Percentiles rank a stretch among this genome's conserved stretches.
phyloP scores from a whole-genome alignment of 2,888 invertebrate species.

The Cheilosia vernalis region DNA sequence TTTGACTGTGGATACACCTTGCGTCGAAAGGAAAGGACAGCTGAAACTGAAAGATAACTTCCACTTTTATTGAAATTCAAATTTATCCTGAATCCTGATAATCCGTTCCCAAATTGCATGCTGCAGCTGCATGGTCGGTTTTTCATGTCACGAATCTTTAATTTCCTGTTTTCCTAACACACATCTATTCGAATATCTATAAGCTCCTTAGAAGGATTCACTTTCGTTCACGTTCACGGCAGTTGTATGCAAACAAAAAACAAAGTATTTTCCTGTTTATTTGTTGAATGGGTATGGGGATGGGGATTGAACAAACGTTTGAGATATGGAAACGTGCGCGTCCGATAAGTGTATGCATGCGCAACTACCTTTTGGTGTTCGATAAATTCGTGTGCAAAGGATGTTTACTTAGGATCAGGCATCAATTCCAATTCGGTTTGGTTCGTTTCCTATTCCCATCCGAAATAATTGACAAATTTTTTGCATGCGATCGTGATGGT shows the following conservation, averaged over 20 bases:
- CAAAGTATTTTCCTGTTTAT: constrained; percentile 33
- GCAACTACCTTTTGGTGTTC: constrained; percentile 17
- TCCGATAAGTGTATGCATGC: constrained; percentile 49
- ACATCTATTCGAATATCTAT: constrained; percentile 26
- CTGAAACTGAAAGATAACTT: constrained; percentile 16
- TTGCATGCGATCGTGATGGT: constrained; percentile 60
- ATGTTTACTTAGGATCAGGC: constrained; percentile 66
- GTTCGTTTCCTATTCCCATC: constrained; percentile 28
- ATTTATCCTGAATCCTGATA: constrained; percentile 24
- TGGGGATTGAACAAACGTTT: constrained; percentile 53
- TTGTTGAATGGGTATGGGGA: constrained; percentile 54
- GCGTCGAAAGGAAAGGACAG: constrained; percentile 19
- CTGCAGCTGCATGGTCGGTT: constrained; percentile 47
- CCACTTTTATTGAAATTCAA: constrained; percentile 57
- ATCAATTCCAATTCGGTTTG: constrained; percentile 16
- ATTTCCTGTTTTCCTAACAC: constrained; percentile 62
- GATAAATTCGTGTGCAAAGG: constrained; percentile 45
- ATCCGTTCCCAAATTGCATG: constrained; percentile 68
- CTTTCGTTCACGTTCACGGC: constrained; percentile 48
- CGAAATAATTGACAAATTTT: constrained; percentile 64
- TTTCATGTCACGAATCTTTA: constrained; percentile 22
- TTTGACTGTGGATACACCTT: constrained; percentile 47
- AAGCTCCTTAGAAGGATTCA: constrained; percentile 72
- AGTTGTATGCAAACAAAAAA: constrained; percentile 41
- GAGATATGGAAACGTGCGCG: constrained; percentile 38